Base-by-base conservation (phyloP, 2,888 invertebrate genomes). In the Lissocephala sabroskyi region DNA sequence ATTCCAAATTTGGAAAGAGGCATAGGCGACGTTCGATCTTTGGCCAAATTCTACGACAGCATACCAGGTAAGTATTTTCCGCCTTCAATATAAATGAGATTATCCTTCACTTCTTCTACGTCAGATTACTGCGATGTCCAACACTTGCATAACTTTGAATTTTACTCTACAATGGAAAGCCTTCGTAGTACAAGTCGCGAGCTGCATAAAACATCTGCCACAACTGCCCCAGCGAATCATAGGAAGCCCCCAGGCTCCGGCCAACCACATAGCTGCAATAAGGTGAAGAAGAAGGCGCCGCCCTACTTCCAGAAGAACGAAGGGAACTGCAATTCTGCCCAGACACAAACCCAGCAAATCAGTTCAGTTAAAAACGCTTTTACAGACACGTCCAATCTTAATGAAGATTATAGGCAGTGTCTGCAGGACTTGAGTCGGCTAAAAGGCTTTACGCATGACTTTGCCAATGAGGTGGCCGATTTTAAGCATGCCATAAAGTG, bases 71-170 rank as follows among this genome's bases (percentile, higher is more conserved):
- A 58, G 11, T 41, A 17, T 11, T n/a, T 7, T 1, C 14, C 4
- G 29, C 33, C 2, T 2, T 32, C 1, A 23, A 10, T 13, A 17
- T n/a, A 23, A 7, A 18, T 19, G 10, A 16, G 14, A 37, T 5
- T 30, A 35, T n/a, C n/a, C n/a, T n/a, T n/a, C 10, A 11, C 35
- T 52, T n/a, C n/a, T n/a, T n/a, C n/a, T n/a, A n/a, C n/a, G 58
- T 2, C 23, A 47, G 92, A 93, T 78, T 93, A 93, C 61, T 88
- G 88, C 50, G 92, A 93, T 41, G 87, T 94, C 1, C 88, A 91
- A 79, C 92, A 93, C 83, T 85, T 93, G 59, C 89, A 92, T 0
- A 89, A 89, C 52, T 89, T 88, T 49, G 93, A 94, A 68, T 93
- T 93, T 81, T 91, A 92, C 79, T 88, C 88, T 10, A 90, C 90